Conservation (phyloP, 2,113 vertebrate species). For the Sturnus vulgaris region DNA sequence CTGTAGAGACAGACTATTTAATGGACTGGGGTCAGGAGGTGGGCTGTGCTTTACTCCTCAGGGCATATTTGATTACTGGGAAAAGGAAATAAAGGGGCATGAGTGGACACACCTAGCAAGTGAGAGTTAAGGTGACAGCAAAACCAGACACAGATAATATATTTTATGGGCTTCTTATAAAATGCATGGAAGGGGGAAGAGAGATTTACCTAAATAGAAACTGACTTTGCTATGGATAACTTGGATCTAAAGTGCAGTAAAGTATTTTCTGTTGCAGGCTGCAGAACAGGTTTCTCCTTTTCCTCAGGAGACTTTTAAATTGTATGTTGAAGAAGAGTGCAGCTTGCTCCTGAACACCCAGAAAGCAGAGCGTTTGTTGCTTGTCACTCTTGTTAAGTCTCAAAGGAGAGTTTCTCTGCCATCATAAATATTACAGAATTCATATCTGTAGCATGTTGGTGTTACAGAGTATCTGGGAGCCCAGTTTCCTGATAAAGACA, state of each 20-base stretch:
- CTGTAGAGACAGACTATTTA: rapidly evolving
- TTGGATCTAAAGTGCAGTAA: neutral
- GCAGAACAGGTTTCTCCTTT: neutral
- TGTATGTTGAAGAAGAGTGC: neutral
- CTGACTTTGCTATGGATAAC: neutral
- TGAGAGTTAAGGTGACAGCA: neutral
- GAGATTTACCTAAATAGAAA: neutral
- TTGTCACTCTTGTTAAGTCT: neutral
- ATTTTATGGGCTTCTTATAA: neutral
- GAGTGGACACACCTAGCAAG: neutral
- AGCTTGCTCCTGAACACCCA: neutral
- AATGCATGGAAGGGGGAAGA: neutral
- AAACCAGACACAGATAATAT: neutral
- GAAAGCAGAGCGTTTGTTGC: neutral
- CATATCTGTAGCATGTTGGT: neutral
- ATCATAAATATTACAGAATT: neutral
- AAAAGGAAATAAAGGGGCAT: neutral
- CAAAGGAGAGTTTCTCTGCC: conserved; percentile 3
- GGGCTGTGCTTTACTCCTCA: neutral
- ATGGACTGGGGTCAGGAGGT: neutral
- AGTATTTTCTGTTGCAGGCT: neutral
- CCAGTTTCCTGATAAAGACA: neutral
- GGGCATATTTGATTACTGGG: neutral
- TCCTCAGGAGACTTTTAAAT: neutral
- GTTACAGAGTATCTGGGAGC: neutral